These are phyloP conservation scores for Drosophila rellima DNA, from an alignment of 2,888 invertebrate species.

Conservation along the genomic window DNA sequence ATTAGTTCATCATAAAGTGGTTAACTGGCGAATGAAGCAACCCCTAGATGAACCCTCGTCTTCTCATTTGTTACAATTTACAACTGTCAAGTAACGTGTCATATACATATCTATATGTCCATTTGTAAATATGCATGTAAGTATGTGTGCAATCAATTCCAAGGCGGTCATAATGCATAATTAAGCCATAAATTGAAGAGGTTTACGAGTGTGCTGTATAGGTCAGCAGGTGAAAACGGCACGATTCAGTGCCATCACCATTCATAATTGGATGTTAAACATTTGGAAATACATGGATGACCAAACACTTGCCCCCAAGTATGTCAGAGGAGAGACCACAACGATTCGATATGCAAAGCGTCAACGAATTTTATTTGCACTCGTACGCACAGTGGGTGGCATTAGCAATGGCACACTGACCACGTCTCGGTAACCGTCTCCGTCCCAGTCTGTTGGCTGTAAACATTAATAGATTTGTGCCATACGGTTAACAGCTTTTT, in stretches of 20 bases:
- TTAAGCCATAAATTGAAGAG: slow-evolving; percentile 30
- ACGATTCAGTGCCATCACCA: slow-evolving; percentile 40
- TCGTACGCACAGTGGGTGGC: slow-evolving; percentile 77
- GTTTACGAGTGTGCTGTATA: slow-evolving; percentile 40
- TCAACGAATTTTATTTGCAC: slow-evolving; percentile 64
- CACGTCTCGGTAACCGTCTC: slow-evolving; percentile 8
- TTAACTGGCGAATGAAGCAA: slow-evolving; percentile 37
- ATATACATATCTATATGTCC: neutral
- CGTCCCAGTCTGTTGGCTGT: slow-evolving; percentile 28
- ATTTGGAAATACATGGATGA: slow-evolving; percentile 56
- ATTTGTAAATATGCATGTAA: neutral
- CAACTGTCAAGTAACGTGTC: slow-evolving; percentile 54
- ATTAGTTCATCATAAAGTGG: slow-evolving; percentile 64
- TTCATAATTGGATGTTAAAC: slow-evolving; percentile 63
- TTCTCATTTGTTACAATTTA: slow-evolving; percentile 49
- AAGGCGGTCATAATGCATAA: slow-evolving; percentile 23
- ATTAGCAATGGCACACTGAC: slow-evolving; percentile 48
- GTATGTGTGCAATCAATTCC: slow-evolving; percentile 23
- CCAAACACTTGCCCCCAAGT: slow-evolving; percentile 37
- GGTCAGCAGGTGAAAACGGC: slow-evolving; percentile 72
- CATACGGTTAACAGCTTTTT: slow-evolving; percentile 66
- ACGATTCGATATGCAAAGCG: slow-evolving; percentile 67
- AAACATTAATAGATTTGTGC: slow-evolving; percentile 76
- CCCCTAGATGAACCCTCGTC: slow-evolving; percentile 34
- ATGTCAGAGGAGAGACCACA: slow-evolving; percentile 30